Conservation (phyloP, 2,113 vertebrate genomes). For the Sialia sialis region DNA sequence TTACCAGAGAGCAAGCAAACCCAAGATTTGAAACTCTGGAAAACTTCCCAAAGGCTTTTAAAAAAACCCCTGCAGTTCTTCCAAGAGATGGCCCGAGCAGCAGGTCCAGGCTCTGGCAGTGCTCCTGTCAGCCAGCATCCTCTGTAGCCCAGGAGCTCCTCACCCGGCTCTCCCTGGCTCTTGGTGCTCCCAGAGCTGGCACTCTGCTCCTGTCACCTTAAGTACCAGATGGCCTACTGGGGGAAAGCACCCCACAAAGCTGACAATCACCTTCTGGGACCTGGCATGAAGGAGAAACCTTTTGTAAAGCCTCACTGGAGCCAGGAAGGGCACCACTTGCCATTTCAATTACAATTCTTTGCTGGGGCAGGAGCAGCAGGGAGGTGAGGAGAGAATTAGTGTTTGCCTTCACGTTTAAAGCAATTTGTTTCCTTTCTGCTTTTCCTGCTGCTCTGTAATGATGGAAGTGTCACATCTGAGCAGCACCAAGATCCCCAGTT, state of each 20-base stretch:
- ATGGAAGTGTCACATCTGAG: background rate
- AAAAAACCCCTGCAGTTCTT: background rate
- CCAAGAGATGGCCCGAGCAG: background rate
- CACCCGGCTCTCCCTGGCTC: background rate
- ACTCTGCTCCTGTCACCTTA: background rate
- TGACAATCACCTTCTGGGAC: background rate
- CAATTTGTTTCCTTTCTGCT: background rate
- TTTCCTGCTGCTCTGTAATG: background rate
- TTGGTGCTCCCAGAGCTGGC: background rate
- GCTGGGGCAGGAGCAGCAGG: background rate
- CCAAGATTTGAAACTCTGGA: background rate
- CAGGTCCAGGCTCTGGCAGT: fast-evolving
- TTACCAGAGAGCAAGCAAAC: background rate
- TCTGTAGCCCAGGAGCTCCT: background rate
- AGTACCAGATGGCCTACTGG: fast-evolving
- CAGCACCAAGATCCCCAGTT: background rate
- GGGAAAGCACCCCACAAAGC: background rate
- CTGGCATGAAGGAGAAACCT: background rate
- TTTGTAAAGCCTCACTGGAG: background rate
- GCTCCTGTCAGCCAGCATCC: background rate
- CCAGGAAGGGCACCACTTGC: background rate
- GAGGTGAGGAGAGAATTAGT: background rate
- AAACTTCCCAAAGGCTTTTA: background rate
- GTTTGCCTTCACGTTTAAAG: background rate
- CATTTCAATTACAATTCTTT: background rate